Percentiles rank a stretch among this genome's conserved stretches.
Evolutionary conservation across 2,797 vertebrate species (phyloP).

Genomic region (Agapornis canus): DNA sequence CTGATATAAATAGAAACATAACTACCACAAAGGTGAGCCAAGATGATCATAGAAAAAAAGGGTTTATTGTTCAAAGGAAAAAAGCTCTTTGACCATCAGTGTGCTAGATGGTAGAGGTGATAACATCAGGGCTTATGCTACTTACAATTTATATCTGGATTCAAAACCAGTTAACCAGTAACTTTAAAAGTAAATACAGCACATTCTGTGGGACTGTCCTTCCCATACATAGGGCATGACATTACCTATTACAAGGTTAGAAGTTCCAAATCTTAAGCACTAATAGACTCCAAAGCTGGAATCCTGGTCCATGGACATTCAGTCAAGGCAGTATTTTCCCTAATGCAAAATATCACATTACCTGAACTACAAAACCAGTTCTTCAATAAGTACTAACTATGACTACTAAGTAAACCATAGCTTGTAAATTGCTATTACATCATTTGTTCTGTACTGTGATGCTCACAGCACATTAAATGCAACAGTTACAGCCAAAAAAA

Average conservation of each 20-base stretch:
- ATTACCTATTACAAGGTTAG: background rate
- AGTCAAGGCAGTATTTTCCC: background rate
- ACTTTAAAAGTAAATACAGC: background rate
- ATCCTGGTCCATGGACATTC: background rate
- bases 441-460: background rate
- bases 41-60: background rate
- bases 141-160: background rate
- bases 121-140: background rate
- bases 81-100: background rate
- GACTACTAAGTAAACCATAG: background rate
- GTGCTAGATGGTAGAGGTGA: background rate
- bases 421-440: background rate
- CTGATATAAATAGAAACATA: background rate
- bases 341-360: background rate
- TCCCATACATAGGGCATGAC: background rate
- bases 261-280: background rate
- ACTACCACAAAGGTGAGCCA: background rate
- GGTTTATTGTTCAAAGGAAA: background rate
- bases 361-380: background rate
- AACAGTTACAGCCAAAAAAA: background rate
- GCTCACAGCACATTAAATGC: background rate
- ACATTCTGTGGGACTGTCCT: background rate
- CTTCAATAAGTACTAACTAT: background rate
- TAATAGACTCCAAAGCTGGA: background rate
- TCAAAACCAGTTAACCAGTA: background rate